These are phyloP conservation scores for Trichogramma evanescens DNA, from an alignment of 2,888 invertebrate species.

Conservation along the genomic window DNA sequence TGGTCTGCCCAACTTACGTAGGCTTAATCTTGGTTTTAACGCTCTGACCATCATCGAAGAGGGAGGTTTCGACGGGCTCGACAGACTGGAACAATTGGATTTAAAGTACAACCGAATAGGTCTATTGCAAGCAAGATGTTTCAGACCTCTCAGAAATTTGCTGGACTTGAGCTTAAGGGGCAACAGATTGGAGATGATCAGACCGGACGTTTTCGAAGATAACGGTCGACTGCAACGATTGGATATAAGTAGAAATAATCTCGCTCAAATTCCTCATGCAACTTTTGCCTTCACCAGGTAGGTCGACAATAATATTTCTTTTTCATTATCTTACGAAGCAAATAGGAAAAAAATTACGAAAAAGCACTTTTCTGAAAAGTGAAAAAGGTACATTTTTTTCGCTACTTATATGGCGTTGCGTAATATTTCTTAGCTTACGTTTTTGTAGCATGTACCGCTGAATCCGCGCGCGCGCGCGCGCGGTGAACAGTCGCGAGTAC, in stretches of 20 bases:
- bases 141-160: slow-evolving; percentile 58
- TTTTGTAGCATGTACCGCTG: too few relatives aligned
- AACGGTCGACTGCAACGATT: slow-evolving; percentile 59
- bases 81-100: slow-evolving; percentile 66
- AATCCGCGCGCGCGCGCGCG: too few relatives aligned
- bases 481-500: background rate
- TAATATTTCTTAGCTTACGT: too few relatives aligned
- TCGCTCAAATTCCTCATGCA: slow-evolving; percentile 61
- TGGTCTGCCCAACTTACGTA: slow-evolving; percentile 60
- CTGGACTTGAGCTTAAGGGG: slow-evolving; percentile 68
- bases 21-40: slow-evolving; percentile 68
- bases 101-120: slow-evolving; percentile 67
- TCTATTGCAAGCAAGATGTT: slow-evolving; percentile 59
- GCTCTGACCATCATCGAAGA: slow-evolving; percentile 64
- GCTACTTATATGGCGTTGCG: too few relatives aligned
- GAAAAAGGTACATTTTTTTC: too few relatives aligned
- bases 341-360: too few relatives aligned
- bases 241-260: slow-evolving; percentile 69
- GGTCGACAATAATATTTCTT: slow-evolving; percentile 1
- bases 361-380: too few relatives aligned
- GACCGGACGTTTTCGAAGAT: slow-evolving; percentile 62
- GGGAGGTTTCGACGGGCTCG: slow-evolving; percentile 63
- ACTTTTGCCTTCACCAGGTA: slow-evolving; percentile 53
- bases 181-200: slow-evolving; percentile 66
- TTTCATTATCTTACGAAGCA: background rate